phyloP scores from a whole-genome alignment of 2,888 invertebrate genomes.

The Rhyacophila evoluta region DNA sequence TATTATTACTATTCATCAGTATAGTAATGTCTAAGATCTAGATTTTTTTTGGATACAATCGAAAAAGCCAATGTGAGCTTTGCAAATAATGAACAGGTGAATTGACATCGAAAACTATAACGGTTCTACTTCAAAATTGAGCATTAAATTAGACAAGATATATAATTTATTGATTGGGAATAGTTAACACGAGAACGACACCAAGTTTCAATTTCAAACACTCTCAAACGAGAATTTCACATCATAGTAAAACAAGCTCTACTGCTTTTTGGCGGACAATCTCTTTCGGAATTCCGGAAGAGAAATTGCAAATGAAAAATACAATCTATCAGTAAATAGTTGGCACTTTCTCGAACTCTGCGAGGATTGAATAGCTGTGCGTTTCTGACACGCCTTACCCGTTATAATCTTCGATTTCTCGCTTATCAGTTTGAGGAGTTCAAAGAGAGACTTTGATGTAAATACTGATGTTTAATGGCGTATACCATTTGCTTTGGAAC shows the following conservation, averaged over 20 bases:
- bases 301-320: background rate
- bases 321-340: conserved; percentile 1
- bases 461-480: conserved; percentile 7
- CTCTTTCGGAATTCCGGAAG: background rate
- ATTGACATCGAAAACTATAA: conserved; percentile 27
- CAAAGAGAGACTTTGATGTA: background rate
- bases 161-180: conserved; percentile 30
- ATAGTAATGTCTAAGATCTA: background rate
- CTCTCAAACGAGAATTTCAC: background rate
- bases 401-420: background rate
- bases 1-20: background rate
- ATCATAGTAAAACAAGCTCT: conserved; percentile 2
- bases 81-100: background rate
- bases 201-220: background rate
- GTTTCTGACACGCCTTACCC: background rate
- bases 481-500: background rate
- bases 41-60: background rate
- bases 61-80: background rate
- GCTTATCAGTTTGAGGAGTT: background rate
- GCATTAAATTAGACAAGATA: conserved; percentile 39
- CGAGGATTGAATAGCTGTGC: background rate
- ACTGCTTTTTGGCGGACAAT: background rate
- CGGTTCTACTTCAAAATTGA: conserved; percentile 45
- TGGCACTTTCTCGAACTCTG: conserved; percentile 6
- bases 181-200: conserved; percentile 27